A percentile compares a stretch with the other conserved stretches of the same genome.
Conservation (phyloP, 1,140 invertebrate species). For the Asobara japonica region DNA sequence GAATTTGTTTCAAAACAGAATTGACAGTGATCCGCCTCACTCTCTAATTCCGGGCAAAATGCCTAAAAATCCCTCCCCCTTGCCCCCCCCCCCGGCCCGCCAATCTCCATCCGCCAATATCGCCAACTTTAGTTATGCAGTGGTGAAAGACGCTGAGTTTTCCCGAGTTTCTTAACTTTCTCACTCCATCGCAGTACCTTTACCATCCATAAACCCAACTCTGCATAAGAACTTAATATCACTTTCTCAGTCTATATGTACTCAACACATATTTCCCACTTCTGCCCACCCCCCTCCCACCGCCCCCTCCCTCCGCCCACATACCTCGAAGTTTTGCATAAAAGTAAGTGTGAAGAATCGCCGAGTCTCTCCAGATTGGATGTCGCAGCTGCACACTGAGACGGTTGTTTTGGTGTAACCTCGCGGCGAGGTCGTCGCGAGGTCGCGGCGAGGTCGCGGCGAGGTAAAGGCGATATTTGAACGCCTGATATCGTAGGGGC, state of each 20-base stretch:
- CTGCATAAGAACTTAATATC: conserved; percentile 4
- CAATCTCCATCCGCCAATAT: background rate
- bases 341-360: background rate
- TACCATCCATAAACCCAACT: background rate
- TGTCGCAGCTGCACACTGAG: too few relatives aligned
- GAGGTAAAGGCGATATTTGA: too few relatives aligned
- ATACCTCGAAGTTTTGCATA: background rate
- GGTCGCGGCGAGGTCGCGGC: too few relatives aligned
- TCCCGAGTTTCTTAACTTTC: conserved; percentile 3
- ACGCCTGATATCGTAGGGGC: too few relatives aligned
- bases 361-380: too few relatives aligned
- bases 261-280: background rate
- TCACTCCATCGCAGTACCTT: background rate
- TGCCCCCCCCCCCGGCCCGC: too few relatives aligned
- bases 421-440: too few relatives aligned
- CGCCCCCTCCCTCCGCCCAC: too few relatives aligned
- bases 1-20: too few relatives aligned
- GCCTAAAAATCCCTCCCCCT: background rate
- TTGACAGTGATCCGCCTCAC: background rate
- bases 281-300: too few relatives aligned
- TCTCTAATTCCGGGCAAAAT: background rate
- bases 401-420: too few relatives aligned
- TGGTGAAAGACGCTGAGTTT: conserved; percentile 3
- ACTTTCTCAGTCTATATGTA: background rate
- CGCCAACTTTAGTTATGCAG: conserved; percentile 3